Percentiles rank a stretch among this genome's conserved stretches.
Conservation (phyloP, 2,113 vertebrate genomes). For the Bolborhynchus lineola region DNA sequence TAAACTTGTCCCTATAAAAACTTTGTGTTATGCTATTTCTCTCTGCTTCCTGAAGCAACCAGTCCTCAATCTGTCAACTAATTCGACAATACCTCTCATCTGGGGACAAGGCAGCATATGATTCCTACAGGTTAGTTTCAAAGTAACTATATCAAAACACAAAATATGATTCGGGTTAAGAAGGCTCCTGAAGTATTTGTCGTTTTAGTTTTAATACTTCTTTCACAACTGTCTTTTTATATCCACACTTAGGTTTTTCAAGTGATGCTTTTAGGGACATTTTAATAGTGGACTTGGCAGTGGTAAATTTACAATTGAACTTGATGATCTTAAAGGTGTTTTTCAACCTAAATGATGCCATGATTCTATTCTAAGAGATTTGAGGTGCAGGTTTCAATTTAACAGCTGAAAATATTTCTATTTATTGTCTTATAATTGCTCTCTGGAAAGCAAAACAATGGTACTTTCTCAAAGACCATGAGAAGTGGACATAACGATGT, state of each 20-base stretch:
- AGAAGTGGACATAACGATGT: not conserved
- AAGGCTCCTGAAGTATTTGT: slow-evolving; percentile 1
- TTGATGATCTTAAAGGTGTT: not conserved
- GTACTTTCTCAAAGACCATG: not conserved
- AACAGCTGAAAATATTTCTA: slow-evolving; percentile 1
- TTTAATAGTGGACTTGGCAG: not conserved
- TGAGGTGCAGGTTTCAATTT: slow-evolving; percentile 4
- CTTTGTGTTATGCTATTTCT: accelerated
- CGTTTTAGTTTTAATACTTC: slow-evolving; percentile 6
- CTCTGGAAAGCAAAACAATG: not conserved
- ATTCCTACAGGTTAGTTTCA: not conserved
- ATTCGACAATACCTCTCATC: not conserved
- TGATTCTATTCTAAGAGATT: not conserved
- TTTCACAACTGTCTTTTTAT: not conserved
- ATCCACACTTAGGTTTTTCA: not conserved
- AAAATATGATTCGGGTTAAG: not conserved
- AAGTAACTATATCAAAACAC: not conserved
- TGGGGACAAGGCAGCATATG: not conserved
- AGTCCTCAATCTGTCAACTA: not conserved
- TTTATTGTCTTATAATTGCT: slow-evolving; percentile 5
- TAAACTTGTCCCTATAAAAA: not conserved
- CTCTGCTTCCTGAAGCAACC: not conserved
- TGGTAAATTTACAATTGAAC: not conserved
- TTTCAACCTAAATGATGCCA: not conserved
- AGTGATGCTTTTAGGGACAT: not conserved